Conservation (phyloP, 2,113 vertebrate genomes). For the Dendropsophus ebraccatus region DNA sequence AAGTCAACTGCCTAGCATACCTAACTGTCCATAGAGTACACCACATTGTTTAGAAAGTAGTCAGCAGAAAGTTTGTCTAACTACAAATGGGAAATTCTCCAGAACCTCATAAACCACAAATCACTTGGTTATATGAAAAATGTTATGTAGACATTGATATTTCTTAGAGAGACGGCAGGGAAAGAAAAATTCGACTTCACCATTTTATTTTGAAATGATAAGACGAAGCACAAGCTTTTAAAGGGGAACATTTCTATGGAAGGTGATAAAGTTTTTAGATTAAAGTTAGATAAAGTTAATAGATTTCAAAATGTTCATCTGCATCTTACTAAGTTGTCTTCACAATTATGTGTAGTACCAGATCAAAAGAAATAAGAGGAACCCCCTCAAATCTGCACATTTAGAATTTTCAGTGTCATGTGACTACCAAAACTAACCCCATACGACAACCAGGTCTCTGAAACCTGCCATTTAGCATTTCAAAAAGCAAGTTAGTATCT, state of each 20-base stretch:
- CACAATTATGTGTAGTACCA: background rate
- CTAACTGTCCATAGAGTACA: background rate
- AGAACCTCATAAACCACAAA: background rate
- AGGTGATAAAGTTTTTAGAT: background rate
- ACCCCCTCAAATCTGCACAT: background rate
- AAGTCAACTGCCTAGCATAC: background rate
- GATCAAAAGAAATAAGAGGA: background rate
- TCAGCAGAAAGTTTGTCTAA: background rate
- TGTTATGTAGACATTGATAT: background rate
- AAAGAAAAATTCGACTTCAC: too few relatives aligned
- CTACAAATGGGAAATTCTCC: background rate
- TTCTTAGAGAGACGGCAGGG: too few relatives aligned
- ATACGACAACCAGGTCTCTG: background rate
- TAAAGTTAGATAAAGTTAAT: too few relatives aligned
- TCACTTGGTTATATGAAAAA: background rate
- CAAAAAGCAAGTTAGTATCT: background rate
- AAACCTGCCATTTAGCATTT: background rate
- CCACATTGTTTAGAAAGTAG: background rate
- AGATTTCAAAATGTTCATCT: background rate
- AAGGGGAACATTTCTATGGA: background rate
- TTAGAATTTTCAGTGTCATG: background rate
- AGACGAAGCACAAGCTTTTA: background rate
- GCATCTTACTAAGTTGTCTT: background rate
- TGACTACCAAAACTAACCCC: background rate
- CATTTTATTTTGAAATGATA: background rate